Percentiles rank a stretch among this genome's conserved stretches.
Conservation (phyloP, 2,113 vertebrate genomes). For the Pterocles burchelli region DNA sequence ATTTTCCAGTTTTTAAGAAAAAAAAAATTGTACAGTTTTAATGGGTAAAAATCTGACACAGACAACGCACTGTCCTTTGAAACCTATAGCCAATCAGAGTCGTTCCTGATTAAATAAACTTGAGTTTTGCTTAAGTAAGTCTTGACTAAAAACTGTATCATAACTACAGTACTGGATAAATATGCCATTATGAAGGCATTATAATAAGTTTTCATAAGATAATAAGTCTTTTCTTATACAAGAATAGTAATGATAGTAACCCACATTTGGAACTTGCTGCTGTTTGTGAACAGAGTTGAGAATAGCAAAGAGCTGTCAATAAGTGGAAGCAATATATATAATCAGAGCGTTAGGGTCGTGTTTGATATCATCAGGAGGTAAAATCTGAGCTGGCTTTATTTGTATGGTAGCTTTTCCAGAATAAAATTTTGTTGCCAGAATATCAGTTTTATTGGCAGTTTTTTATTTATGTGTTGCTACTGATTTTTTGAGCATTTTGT, state of each 20-base stretch:
- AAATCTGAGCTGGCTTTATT: neutral
- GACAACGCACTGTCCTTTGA: neutral
- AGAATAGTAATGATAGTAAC: neutral
- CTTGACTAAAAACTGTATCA: neutral
- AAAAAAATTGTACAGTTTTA: neutral
- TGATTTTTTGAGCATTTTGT: neutral
- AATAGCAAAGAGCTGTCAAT: neutral
- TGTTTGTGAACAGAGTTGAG: neutral
- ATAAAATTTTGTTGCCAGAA: neutral
- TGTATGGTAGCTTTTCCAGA: neutral
- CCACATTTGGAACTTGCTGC: neutral
- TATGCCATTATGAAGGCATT: neutral
- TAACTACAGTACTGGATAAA: neutral
- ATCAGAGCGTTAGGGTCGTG: neutral
- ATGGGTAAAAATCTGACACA: neutral
- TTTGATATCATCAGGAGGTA: neutral
- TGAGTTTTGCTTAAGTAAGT: neutral
- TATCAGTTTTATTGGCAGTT: neutral
- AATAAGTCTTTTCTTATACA: neutral
- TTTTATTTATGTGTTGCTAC: neutral
- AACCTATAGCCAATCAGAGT: neutral
- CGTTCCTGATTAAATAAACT: neutral
- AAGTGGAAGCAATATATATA: neutral
- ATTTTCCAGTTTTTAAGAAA: neutral
- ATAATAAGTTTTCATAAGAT: neutral